Evolutionary conservation across 2,888 invertebrate genomes (phyloP).

Genomic region (Coronaproctus castanopsis): DNA sequence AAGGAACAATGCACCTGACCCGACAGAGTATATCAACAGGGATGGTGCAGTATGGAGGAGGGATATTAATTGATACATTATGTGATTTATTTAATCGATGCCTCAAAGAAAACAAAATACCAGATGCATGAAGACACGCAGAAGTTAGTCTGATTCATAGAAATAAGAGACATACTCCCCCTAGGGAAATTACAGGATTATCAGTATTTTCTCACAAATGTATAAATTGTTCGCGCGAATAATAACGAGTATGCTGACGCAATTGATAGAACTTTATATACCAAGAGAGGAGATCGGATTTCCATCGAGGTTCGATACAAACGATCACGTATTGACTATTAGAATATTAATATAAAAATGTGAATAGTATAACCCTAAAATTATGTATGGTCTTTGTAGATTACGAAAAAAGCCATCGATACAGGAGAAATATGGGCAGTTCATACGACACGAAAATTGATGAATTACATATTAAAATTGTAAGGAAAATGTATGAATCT

Average conservation of each 20-base stretch:
- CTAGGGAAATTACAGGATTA: not conserved
- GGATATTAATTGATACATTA: not conserved
- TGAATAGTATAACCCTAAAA: not conserved
- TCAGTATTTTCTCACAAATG: not conserved
- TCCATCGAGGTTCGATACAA: not conserved
- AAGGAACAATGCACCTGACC: not conserved
- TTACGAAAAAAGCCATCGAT: not conserved
- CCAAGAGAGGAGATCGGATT: not conserved
- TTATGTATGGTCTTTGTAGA: not conserved
- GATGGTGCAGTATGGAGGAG: not conserved
- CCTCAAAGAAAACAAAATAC: not conserved
- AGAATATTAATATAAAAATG: not conserved
- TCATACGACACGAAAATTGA: not conserved
- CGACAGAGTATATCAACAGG: not conserved
- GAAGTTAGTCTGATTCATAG: not conserved
- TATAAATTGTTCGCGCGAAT: not conserved
- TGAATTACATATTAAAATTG: not conserved
- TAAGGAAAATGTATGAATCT: not conserved
- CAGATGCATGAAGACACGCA: not conserved
- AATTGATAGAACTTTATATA: not conserved
- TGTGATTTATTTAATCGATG: not conserved
- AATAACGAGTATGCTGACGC: not conserved
- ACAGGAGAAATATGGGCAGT: not conserved
- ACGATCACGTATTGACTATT: not conserved
- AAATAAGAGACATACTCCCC: not conserved